Evolutionary conservation across 2,113 vertebrate genomes (phyloP).

Genomic region (Cyprinodon brontotheroides): DNA sequence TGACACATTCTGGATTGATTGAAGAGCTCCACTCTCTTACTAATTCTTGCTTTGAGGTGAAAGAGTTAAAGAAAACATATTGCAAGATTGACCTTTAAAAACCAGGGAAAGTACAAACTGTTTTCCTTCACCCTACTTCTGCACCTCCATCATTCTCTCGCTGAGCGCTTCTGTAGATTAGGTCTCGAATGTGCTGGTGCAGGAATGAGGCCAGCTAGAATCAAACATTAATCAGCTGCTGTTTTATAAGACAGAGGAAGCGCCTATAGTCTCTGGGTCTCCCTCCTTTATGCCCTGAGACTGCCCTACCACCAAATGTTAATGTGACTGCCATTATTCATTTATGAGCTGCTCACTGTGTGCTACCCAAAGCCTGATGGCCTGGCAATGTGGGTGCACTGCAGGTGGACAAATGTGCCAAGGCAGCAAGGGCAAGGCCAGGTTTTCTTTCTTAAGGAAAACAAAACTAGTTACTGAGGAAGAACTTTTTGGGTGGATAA

Average conservation of each 20-base stretch:
- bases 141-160: slow-evolving; percentile 53
- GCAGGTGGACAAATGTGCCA: slow-evolving; percentile 50
- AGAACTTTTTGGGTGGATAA: not conserved
- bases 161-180: slow-evolving; percentile 57
- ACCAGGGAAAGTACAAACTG: slow-evolving; percentile 52
- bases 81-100: slow-evolving; percentile 53
- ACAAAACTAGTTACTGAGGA: slow-evolving; percentile 5
- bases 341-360: slow-evolving; percentile 66
- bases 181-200: slow-evolving; percentile 33
- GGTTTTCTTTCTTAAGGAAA: slow-evolving; percentile 10
- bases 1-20: slow-evolving; percentile 42
- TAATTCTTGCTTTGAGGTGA: slow-evolving; percentile 34
- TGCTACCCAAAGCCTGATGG: slow-evolving; percentile 47
- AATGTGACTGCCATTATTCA: slow-evolving; percentile 74
- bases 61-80: slow-evolving; percentile 27
- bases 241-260: slow-evolving; percentile 68
- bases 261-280: slow-evolving; percentile 40
- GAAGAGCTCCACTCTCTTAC: slow-evolving; percentile 22
- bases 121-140: slow-evolving; percentile 41
- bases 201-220: slow-evolving; percentile 69
- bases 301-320: slow-evolving; percentile 69
- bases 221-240: slow-evolving; percentile 78
- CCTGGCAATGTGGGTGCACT: slow-evolving; percentile 32
- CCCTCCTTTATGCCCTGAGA: slow-evolving; percentile 52
- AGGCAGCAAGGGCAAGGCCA: slow-evolving; percentile 17